These are phyloP conservation scores for Danaus plexippus DNA, from an alignment of 1,140 invertebrate species.

Conservation along the genomic window DNA sequence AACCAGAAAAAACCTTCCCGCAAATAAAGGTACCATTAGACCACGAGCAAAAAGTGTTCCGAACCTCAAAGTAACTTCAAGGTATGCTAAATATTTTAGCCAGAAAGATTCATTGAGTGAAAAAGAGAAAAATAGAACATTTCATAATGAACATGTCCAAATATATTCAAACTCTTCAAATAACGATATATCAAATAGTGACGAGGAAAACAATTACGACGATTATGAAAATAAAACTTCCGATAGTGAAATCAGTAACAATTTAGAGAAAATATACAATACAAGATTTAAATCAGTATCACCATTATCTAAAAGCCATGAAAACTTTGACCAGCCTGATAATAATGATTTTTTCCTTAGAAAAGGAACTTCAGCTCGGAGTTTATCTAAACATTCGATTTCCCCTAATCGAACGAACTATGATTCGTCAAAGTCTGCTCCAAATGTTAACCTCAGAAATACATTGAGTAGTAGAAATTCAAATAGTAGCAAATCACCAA, in stretches of 20 bases:
- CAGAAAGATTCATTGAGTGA: constrained; percentile 59
- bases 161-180: constrained; percentile 21
- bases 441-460: not conserved
- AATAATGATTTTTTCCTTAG: constrained; percentile 38
- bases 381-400: too few relatives aligned
- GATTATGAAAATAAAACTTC: constrained; percentile 24
- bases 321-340: constrained; percentile 2
- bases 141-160: constrained; percentile 22
- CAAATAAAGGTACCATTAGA: constrained; percentile 30
- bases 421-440: too few relatives aligned
- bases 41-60: constrained; percentile 68
- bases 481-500: constrained; percentile 20
- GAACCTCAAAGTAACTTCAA: constrained; percentile 62
- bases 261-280: constrained; percentile 59
- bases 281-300: constrained; percentile 51
- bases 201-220: constrained; percentile 23
- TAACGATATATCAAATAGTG: constrained; percentile 18
- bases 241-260: constrained; percentile 45
- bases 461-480: constrained; percentile 23
- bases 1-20: constrained; percentile 28
- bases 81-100: constrained; percentile 70
- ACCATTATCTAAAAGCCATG: constrained; percentile 22
- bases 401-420: too few relatives aligned
- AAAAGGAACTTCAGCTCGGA: constrained; percentile 23
- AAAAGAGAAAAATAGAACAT: constrained; percentile 29